Evolutionary conservation across 2,113 vertebrate genomes (phyloP).

Genomic region (Neogale vison): DNA sequence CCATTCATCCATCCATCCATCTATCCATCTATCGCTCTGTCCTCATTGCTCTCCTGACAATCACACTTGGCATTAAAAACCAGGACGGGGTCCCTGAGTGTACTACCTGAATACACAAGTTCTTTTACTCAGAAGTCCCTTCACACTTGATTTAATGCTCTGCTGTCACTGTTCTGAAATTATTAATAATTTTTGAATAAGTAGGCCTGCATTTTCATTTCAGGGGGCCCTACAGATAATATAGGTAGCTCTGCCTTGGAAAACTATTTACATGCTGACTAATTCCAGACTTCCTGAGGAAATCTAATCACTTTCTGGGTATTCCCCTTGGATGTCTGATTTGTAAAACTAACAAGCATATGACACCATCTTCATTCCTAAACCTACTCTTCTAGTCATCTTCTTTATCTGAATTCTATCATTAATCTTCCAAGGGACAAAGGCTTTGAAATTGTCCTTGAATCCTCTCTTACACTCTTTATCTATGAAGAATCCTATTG

Average conservation of each 20-base stretch:
- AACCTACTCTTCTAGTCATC: neutral
- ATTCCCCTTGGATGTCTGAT: neutral
- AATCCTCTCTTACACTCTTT: neutral
- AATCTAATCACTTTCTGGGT: neutral
- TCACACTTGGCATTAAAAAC: neutral
- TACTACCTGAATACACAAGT: neutral
- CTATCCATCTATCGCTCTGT: fast-evolving
- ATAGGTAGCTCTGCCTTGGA: neutral
- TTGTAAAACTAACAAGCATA: neutral
- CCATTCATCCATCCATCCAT: neutral
- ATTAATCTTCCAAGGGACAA: neutral
- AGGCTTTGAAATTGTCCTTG: neutral
- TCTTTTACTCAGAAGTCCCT: neutral
- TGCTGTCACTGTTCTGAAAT: neutral
- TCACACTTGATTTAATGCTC: neutral
- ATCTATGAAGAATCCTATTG: neutral
- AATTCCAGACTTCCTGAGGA: neutral
- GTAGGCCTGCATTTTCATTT: neutral
- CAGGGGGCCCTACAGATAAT: neutral
- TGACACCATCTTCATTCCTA: neutral
- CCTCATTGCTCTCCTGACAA: neutral
- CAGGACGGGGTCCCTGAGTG: neutral
- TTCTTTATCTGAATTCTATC: neutral
- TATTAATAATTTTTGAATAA: neutral
- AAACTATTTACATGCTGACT: neutral